phyloP scores from a whole-genome alignment of 2,888 invertebrate species.

The Hesperia comma region DNA sequence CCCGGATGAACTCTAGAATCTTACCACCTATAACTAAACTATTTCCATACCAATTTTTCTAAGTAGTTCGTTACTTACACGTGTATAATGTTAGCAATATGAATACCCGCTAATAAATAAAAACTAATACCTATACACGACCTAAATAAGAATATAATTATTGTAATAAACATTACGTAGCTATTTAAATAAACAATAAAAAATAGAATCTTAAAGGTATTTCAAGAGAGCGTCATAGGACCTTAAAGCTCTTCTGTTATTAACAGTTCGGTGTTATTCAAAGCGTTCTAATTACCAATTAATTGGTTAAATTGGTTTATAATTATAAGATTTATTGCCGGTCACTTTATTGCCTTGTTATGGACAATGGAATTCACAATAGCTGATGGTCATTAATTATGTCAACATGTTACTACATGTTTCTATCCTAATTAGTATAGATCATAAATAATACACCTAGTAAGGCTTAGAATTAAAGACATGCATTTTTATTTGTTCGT shows the following conservation, averaged over 20 bases:
- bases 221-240: neutral
- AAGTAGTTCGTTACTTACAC: too few relatives aligned
- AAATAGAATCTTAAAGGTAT: neutral
- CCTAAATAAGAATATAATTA: too few relatives aligned
- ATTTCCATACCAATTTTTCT: too few relatives aligned
- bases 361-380: neutral
- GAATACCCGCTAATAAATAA: too few relatives aligned
- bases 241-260: neutral
- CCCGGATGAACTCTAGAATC: too few relatives aligned
- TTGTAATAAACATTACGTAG: too few relatives aligned
- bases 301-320: constrained; percentile 22
- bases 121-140: too few relatives aligned
- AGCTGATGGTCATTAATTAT: neutral
- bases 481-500: too few relatives aligned
- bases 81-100: too few relatives aligned
- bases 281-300: constrained; percentile 17
- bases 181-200: too few relatives aligned
- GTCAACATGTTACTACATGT: neutral
- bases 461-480: neutral
- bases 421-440: neutral
- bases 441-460: neutral
- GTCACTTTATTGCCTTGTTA: neutral
- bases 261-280: neutral
- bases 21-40: too few relatives aligned
- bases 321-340: neutral